Evolutionary conservation across 2,113 vertebrate genomes (phyloP), one percentile per base, ranked within the genome.

Genomic region (Callorhinus ursinus): DNA sequence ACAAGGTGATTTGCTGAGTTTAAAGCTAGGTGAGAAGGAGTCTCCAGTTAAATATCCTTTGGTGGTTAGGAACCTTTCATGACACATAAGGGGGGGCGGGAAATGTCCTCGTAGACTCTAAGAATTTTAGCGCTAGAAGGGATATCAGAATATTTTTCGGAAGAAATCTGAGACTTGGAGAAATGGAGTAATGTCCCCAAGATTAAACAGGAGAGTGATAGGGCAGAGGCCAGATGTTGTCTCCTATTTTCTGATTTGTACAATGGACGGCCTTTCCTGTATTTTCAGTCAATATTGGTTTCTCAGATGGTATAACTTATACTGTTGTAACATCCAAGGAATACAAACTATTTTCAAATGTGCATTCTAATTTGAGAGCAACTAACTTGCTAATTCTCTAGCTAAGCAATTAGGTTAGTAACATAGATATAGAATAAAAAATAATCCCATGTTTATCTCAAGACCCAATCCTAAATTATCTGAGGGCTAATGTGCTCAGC

Each of bases 341-440:
- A 97, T 80, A 39, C 69, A 83, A 91, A 74, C 6, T 26, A 28
- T 80, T 96, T 94, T 92, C 33, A 93, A 76, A 93, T 33, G 39
- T 71, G 92, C 24, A 81, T 96, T 96, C 74, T 96, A 80, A 65
- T 89, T 96, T 97, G 53, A 36, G 51, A 46, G 28, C 22, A 79
- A 82, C 22, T 88, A 88, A 83, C 7, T 74, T 76, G 13, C 24
- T 85, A 88, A 90, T 59, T 87, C 76, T 93, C 46, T 82, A 57
- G 46, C 24, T 96, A 89, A 89, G 49, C 77, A 59, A 80, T 39
- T 46, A 93, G 26, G 31, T 33, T 31, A 82, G 51, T 53, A 88
- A 42, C 65, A 76, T 77, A 57, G 26, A 74, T 24, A 22, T 4
- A 72, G 46, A 19, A 15, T 79, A 90, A 93, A 46, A 91, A 21